These are phyloP conservation scores for Nephrotoma appendiculata DNA, from an alignment of 2,888 invertebrate species.

Conservation along the genomic window DNA sequence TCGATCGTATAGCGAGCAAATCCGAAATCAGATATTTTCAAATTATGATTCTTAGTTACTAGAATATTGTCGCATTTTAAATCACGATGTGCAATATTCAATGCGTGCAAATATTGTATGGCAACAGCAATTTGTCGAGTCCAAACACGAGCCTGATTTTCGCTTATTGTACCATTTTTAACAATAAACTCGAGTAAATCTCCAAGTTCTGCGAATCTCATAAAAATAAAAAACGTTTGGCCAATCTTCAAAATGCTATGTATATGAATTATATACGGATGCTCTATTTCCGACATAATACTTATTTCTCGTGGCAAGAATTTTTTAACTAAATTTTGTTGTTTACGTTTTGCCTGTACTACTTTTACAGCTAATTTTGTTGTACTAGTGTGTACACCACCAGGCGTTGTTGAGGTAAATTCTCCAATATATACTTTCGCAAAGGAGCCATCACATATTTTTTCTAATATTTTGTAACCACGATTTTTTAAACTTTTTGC, in stretches of 20 bases:
- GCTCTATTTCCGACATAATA: slow-evolving; percentile 56
- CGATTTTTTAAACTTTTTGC: slow-evolving; percentile 38
- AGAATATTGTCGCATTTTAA: slow-evolving; percentile 72
- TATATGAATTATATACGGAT: slow-evolving; percentile 65
- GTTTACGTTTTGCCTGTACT: slow-evolving; percentile 55
- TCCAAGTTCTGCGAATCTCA: slow-evolving; percentile 64
- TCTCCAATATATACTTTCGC: slow-evolving; percentile 39
- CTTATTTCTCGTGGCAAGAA: slow-evolving; percentile 74
- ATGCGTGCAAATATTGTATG: slow-evolving; percentile 53
- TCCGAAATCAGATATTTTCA: slow-evolving; percentile 74
- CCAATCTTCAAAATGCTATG: slow-evolving; percentile 58
- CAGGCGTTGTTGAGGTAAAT: slow-evolving; percentile 1
- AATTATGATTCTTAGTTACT: slow-evolving; percentile 55
- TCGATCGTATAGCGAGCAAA: slow-evolving; percentile 41
- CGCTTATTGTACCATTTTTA: slow-evolving; percentile 49
- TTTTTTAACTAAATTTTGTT: slow-evolving; percentile 61
- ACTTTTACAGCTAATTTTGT: slow-evolving; percentile 53
- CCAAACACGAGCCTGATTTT: slow-evolving; percentile 55
- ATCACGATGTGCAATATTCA: slow-evolving; percentile 65
- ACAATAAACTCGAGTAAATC: slow-evolving; percentile 60
- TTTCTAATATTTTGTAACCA: slow-evolving; percentile 48
- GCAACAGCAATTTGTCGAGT: slow-evolving; percentile 52
- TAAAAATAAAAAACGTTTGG: slow-evolving; percentile 59
- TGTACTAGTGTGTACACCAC: slow-evolving; percentile 11
- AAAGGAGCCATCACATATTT: slow-evolving; percentile 62